Base-by-base conservation (phyloP, 1,140 invertebrate genomes). In the Neoseiulus cucumeris region DNA sequence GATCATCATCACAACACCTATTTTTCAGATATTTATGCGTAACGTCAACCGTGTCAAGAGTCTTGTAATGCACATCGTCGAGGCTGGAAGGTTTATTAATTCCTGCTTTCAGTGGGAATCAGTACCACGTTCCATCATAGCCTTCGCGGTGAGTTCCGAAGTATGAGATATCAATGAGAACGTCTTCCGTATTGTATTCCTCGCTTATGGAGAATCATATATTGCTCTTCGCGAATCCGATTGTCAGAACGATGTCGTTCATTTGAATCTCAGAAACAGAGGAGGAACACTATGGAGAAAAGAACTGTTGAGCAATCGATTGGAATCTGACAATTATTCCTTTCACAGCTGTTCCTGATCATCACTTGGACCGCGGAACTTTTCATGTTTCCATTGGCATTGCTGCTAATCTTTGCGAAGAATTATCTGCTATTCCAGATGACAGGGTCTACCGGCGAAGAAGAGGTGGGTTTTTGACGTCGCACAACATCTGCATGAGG, bases 41-140 rank as follows among this genome's bases (percentile, higher is more conserved):
- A 97, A 98, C 75, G 91, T 97, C 0, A 85, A 93, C 75, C 81
- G 94, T 66, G 80, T 98, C 18, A 93, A 93, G 76, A 83, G 84
- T 39, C 85, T 97, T 44, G 85, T 91, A 5, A 83, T 90, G 77
- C 84, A 84, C 75, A 85, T 95, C 67, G 84, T 92, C 65, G 90
- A 96, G 72, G 79, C 87, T 64, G 87, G 88, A 12, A 87, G 90
- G 77, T 91, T 91, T 75, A 81, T 96, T 66, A 87, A 96, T 78
- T 91, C 89, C 74, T 96, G 91, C 78, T 92, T 95, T 73, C 87
- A 94, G 76, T 98, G 95, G 94, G 92, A 98, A 71, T 93, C 84
- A 2, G 86, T 86, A 67, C 72, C 87, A n/a, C 80, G 88, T 70
- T 96, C 89, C 70, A 82, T 91, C 65, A 76, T 87, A 42, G 90